Evolutionary conservation across 2,797 vertebrate species (phyloP).

Genomic region (Antrozous pallidus): DNA sequence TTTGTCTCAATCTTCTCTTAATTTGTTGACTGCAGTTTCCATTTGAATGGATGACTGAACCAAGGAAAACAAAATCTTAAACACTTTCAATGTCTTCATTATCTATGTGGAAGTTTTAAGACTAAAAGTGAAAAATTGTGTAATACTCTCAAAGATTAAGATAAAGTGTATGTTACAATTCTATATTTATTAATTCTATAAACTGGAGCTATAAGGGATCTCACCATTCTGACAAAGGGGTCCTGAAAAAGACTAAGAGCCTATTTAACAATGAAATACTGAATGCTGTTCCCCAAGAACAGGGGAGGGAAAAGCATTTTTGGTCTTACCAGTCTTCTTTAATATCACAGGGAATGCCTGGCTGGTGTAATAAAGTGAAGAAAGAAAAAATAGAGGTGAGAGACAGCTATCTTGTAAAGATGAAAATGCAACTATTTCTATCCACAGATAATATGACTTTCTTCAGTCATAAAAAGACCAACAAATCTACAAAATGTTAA

Average conservation of each 20-base stretch:
- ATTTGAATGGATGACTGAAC: neutral
- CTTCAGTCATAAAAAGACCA: neutral
- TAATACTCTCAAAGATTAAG: neutral
- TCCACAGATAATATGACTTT: neutral
- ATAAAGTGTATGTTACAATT: neutral
- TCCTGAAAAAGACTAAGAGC: neutral
- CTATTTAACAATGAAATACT: neutral
- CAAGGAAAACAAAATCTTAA: neutral
- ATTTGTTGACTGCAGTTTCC: neutral
- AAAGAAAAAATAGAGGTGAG: neutral
- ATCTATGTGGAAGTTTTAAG: neutral
- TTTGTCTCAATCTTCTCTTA: neutral
- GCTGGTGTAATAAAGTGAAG: neutral
- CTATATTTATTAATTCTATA: neutral
- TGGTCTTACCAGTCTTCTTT: neutral
- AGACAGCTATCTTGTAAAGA: neutral
- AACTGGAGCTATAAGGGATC: neutral
- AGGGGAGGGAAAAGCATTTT: neutral
- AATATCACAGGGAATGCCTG: neutral
- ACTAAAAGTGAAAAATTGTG: neutral
- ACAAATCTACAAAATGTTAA: neutral
- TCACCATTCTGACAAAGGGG: neutral
- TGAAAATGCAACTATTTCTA: neutral
- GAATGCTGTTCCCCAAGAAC: neutral
- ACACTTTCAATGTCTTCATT: neutral